Evolutionary conservation across 2,888 invertebrate species (phyloP).

Genomic region (Germaria angustata): DNA sequence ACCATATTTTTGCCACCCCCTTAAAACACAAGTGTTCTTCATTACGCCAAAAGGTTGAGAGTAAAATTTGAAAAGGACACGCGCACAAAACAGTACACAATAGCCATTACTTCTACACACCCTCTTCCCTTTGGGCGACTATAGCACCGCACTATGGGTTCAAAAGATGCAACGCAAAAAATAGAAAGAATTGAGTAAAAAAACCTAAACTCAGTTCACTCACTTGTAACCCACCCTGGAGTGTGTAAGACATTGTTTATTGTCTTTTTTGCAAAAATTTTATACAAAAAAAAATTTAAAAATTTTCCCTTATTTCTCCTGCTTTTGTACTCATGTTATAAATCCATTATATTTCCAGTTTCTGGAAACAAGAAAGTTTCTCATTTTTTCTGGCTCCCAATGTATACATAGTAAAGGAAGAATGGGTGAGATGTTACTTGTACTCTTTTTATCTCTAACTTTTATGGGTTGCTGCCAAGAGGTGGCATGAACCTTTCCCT

Average conservation of each 20-base stretch:
- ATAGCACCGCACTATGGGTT: conserved; percentile 30
- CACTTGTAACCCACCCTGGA: conserved; percentile 56
- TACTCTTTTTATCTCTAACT: background rate
- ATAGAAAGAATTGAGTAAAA: conserved; percentile 14
- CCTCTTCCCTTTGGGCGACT: conserved; percentile 22
- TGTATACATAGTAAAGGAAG: background rate
- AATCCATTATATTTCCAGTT: conserved; percentile 57
- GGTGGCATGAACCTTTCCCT: conserved; percentile 14
- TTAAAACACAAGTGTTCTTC: conserved; percentile 43
- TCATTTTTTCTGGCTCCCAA: background rate
- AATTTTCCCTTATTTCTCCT: conserved; percentile 45
- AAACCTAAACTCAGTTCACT: conserved; percentile 44
- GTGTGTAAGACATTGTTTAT: conserved; percentile 3
- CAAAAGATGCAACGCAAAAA: background rate
- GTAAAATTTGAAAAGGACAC: conserved; percentile 37
- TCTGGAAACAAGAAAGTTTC: conserved; percentile 52
- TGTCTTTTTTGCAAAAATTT: background rate
- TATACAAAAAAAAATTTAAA: background rate
- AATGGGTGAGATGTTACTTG: background rate
- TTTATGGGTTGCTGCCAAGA: conserved; percentile 3
- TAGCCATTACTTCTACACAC: conserved; percentile 5
- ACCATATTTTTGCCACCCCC: conserved; percentile 61
- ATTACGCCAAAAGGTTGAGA: conserved; percentile 24
- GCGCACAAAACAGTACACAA: conserved; percentile 47
- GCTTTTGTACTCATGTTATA: conserved; percentile 34